Evolutionary conservation across 2,888 invertebrate species (phyloP), one percentile per base, ranked within the genome.

Genomic region (Bursaphelenchus okinawaensis): DNA sequence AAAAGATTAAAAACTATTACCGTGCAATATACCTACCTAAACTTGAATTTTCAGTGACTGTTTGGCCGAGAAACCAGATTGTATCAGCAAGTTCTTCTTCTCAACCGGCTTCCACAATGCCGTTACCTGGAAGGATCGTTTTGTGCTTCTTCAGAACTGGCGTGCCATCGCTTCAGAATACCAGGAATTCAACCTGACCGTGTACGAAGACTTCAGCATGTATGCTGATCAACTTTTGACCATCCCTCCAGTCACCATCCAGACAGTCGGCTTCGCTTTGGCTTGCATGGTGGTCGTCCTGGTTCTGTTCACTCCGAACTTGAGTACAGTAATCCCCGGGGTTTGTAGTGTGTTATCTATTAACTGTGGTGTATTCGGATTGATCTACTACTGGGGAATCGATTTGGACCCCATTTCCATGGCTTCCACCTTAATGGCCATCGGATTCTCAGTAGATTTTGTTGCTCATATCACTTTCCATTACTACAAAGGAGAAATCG

Each of bases 161-260:
- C 68, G 82, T 28, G 52, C 68, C 12, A 77, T 82, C 26, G 75
- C 79, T 6, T 58, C 65, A 7, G 75, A 78, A 24, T 80, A 82
- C 62, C 63, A 67, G 9, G 74, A 79, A 52, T 66, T 81, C 57
- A 81, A 82, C 65, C 71, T 79, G 8, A 82, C 81, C n/a, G 72
- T 82, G 16, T 82, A 81, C 62, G 82, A 82, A 62, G 82, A 82
- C 63, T 80, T 81, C 70, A 70, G 70, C 66, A 78, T 79, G 77
- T 81, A 80, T 62, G 75, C 79, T 7, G 81, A 81, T 64, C 79
- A 79, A 72, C 68, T 80, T 26, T 70, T 81, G 8, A 75, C 78
- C 7, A 81, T 81, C 62, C 79, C 79, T 0, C 78, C 80, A 4
- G 80, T 79, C 26, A 82, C 82, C 26, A 65, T 75, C 31, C 75